These are phyloP conservation scores for Carcina quercana DNA, from an alignment of 2,888 invertebrate genomes.

Conservation along the genomic window DNA sequence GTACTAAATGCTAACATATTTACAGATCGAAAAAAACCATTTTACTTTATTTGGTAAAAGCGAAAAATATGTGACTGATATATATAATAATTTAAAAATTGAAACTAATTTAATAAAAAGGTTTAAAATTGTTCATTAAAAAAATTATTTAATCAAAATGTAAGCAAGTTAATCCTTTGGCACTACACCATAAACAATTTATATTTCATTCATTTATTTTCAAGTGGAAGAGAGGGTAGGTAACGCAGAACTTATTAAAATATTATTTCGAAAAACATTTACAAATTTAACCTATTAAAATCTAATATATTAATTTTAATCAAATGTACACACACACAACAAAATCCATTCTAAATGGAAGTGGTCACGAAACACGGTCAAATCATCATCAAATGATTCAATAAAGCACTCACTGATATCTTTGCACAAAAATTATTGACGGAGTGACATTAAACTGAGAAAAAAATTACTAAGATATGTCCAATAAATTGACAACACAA, in stretches of 20 bases:
- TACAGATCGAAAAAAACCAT: slow-evolving; percentile 49
- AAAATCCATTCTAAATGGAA: slow-evolving; percentile 27
- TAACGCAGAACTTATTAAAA: slow-evolving; percentile 22
- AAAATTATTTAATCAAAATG: slow-evolving; percentile 9
- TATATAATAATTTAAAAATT: slow-evolving; percentile 12
- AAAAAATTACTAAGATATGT: too few species aligned
- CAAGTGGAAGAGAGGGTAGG: slow-evolving; percentile 14
- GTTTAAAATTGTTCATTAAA: neutral
- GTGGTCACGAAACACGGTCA: slow-evolving; percentile 47
- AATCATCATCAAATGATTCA: too few species aligned
- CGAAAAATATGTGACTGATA: slow-evolving; percentile 23
- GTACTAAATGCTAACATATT: slow-evolving; percentile 66
- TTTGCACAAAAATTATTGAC: too few species aligned
- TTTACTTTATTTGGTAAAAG: slow-evolving; percentile 68
- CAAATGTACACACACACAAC: slow-evolving; percentile 66
- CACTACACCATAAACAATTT: slow-evolving; percentile 44
- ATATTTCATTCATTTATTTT: slow-evolving; percentile 19
- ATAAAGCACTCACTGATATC: too few species aligned
- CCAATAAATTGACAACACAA: too few species aligned
- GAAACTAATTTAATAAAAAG: slow-evolving; percentile 6
- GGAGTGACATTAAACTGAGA: too few species aligned
- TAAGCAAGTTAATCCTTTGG: slow-evolving; percentile 54
- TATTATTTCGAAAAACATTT: slow-evolving; percentile 43
- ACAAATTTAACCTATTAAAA: slow-evolving; percentile 65
- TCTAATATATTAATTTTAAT: slow-evolving; percentile 47